These are phyloP conservation scores for Anthopleura sola DNA, from an alignment of 64 coral and sea anemone species.

Conservation along the genomic window DNA sequence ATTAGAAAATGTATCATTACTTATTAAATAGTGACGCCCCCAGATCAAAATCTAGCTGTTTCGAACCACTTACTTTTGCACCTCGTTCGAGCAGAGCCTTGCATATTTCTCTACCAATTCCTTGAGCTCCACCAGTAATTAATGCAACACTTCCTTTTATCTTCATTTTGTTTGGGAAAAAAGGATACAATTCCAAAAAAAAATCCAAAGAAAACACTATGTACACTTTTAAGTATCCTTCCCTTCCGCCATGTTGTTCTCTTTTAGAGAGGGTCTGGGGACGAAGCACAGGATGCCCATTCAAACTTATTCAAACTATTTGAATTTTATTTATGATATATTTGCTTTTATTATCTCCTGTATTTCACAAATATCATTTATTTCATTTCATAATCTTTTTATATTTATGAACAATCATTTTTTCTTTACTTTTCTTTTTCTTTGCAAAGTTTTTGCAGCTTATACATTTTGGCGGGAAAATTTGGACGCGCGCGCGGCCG, in stretches of 20 bases:
- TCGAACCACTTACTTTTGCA: constrained; percentile 39
- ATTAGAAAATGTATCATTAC: too few relatives aligned
- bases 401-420: too few relatives aligned
- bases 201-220: background rate
- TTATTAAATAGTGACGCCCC: too few relatives aligned
- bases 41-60: too few relatives aligned
- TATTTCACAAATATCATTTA: too few relatives aligned
- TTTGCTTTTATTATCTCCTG: too few relatives aligned
- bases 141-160: constrained; percentile 40
- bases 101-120: constrained; percentile 69
- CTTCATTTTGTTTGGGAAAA: constrained; percentile 24
- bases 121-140: constrained; percentile 82
- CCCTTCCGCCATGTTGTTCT: background rate
- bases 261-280: background rate
- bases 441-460: too few relatives aligned
- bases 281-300: background rate
- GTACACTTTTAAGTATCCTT: background rate
- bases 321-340: too few relatives aligned
- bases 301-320: background rate
- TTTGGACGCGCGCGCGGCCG: too few relatives aligned
- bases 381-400: too few relatives aligned
- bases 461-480: background rate
- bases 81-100: constrained; percentile 58
- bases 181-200: background rate
- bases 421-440: too few relatives aligned